Evolutionary conservation across 2,888 invertebrate genomes (phyloP), one percentile per base, ranked within the genome.

Genomic region (Zele albiditarsus): DNA sequence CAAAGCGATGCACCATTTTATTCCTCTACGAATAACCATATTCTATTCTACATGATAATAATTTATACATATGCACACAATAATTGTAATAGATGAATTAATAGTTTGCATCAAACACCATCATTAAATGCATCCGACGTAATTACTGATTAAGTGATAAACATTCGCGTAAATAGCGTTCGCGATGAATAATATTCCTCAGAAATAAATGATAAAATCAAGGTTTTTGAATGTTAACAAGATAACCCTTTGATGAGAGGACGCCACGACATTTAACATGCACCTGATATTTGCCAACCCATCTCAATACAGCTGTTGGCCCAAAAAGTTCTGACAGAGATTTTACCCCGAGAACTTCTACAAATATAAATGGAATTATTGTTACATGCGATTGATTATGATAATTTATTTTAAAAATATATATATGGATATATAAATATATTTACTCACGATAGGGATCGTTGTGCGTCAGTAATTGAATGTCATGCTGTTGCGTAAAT

Each of bases 381-480:
- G 27, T 25, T 33, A 73, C 20, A 8, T 67, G 57, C 65, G 31
- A 42, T 33, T 42, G 20, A 38, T 25, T 1, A 6, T 65, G 28
- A 27, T 42, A 68, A 70, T 33, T 16, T 69, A 70, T 76, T 78
- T 65, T 8, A 46, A 46, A n/a, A 38, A 46, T n/a, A 14, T 16
- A 46, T 46, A n/a, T 46, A n/a, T 53, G 5, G 46, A 46, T 46
- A 46, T n/a, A n/a, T 46, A 46, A 33, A 33, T 3, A 73, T 33
- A 65, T 10, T 70, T 75, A 84, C 89, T 90, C 90, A 97, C 97
- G 95, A 86, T 93, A 93, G 0, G 98, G 97, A 90, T 99, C 99
- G 84, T 96, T 97, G 88, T 99, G 99, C 0, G 98, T 99, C 28
- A 99, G 91, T 53, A 99, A 90, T 87, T 98, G 97, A 77, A 99